Evolutionary conservation across 2,113 vertebrate genomes (phyloP).

Genomic region (Sclerurus mexicanus): DNA sequence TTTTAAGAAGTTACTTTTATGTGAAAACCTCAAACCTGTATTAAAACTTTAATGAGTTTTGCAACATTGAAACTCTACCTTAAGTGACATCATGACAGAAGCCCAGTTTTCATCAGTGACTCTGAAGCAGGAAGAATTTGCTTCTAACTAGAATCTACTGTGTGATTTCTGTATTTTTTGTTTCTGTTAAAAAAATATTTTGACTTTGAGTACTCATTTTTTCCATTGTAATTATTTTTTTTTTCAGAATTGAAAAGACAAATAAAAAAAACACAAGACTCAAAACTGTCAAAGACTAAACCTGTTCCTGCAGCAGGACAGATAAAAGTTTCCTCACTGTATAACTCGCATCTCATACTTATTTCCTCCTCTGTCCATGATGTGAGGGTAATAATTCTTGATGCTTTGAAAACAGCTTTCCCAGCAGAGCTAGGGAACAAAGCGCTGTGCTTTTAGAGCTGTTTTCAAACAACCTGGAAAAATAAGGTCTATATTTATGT

Average conservation of each 20-base stretch:
- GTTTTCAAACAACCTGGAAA: conserved; percentile 11
- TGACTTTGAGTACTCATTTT: not conserved
- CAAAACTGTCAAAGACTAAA: not conserved
- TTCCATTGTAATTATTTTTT: not conserved
- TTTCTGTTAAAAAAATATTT: not conserved
- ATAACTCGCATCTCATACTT: not conserved
- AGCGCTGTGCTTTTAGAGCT: not conserved
- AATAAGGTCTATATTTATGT: not conserved
- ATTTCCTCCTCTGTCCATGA: not conserved
- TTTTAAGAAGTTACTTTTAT: not conserved
- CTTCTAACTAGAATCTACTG: not conserved
- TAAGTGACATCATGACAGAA: not conserved
- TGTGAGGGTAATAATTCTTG: not conserved
- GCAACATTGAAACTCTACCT: not conserved
- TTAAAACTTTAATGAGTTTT: not conserved
- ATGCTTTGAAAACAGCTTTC: conserved; percentile 16
- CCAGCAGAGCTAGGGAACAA: not conserved
- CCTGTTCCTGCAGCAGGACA: not conserved
- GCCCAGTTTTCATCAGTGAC: not conserved
- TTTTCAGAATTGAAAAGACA: not conserved
- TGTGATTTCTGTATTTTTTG: not conserved
- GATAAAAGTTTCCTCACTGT: not conserved
- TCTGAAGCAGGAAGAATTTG: not conserved
- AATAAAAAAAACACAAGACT: not conserved
- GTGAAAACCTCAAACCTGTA: not conserved